A percentile compares a stretch with the other conserved stretches of the same genome.
phyloP scores from a whole-genome alignment of 2,797 vertebrate genomes.

The Denticeps clupeoides region DNA sequence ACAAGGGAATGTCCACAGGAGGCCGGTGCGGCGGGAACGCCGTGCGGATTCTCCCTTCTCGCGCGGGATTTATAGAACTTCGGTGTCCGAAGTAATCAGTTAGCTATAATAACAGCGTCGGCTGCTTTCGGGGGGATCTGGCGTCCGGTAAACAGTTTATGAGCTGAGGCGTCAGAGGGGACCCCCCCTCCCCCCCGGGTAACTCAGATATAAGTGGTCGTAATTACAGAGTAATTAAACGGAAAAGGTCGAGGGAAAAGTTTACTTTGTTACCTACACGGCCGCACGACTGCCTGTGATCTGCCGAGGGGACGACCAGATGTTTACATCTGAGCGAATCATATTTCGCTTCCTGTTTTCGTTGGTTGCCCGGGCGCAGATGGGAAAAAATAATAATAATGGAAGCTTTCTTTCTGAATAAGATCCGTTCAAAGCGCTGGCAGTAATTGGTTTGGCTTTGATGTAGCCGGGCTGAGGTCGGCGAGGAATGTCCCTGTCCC shows the following conservation, averaged over 20 bases:
- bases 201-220: conserved; percentile 47
- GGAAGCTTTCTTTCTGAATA: conserved; percentile 46
- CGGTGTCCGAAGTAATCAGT: conserved; percentile 83
- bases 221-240: conserved; percentile 57
- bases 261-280: conserved; percentile 58
- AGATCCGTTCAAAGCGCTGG: conserved; percentile 49
- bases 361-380: conserved; percentile 46
- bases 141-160: conserved; percentile 48
- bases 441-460: conserved; percentile 51
- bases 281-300: conserved; percentile 42
- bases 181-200: too few species aligned
- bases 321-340: conserved; percentile 46
- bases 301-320: conserved; percentile 56
- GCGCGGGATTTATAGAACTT: conserved; percentile 74
- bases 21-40: conserved; percentile 64
- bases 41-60: conserved; percentile 62
- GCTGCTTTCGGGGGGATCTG: conserved; percentile 26
- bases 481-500: conserved; percentile 29
- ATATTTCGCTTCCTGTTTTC: conserved; percentile 53
- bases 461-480: conserved; percentile 38
- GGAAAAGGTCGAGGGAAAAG: conserved; percentile 57
- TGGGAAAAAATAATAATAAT: conserved; percentile 45
- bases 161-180: conserved; percentile 28
- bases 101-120: conserved; percentile 73
- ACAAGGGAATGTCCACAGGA: conserved; percentile 76